Evolutionary conservation across 2,113 vertebrate genomes (phyloP).

Genomic region (Megaceryle torquata): DNA sequence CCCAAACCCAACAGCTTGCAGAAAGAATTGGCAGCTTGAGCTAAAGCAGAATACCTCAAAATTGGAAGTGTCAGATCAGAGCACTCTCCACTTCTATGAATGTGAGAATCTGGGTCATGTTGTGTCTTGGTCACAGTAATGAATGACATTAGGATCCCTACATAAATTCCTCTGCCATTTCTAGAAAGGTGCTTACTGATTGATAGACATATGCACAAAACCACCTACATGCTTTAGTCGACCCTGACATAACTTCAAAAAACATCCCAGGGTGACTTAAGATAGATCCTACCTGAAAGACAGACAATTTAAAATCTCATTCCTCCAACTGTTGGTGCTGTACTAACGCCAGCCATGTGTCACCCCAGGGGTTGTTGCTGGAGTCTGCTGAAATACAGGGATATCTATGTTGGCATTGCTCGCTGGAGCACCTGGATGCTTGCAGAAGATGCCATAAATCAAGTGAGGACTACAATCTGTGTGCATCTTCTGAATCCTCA

Average conservation of each 20-base stretch:
- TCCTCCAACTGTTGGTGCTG: not conserved
- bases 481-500: not conserved
- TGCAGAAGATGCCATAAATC: not conserved
- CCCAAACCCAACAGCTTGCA: not conserved
- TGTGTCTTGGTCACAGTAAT: not conserved
- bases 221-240: not conserved
- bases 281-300: not conserved
- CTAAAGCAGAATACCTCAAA: not conserved
- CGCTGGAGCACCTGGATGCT: not conserved
- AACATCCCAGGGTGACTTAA: not conserved
- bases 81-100: not conserved
- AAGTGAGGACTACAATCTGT: not conserved
- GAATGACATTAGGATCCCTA: not conserved
- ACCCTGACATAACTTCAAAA: not conserved
- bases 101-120: not conserved
- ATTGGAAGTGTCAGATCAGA: not conserved
- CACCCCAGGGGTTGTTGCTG: not conserved
- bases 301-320: not conserved
- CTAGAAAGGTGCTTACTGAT: not conserved
- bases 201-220: not conserved
- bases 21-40: not conserved
- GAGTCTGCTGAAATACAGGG: rapidly evolving
- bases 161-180: not conserved
- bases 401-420: rapidly evolving
- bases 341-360: rapidly evolving